Conservation (phyloP, 2,888 invertebrate species). For the Taenaris catops region DNA sequence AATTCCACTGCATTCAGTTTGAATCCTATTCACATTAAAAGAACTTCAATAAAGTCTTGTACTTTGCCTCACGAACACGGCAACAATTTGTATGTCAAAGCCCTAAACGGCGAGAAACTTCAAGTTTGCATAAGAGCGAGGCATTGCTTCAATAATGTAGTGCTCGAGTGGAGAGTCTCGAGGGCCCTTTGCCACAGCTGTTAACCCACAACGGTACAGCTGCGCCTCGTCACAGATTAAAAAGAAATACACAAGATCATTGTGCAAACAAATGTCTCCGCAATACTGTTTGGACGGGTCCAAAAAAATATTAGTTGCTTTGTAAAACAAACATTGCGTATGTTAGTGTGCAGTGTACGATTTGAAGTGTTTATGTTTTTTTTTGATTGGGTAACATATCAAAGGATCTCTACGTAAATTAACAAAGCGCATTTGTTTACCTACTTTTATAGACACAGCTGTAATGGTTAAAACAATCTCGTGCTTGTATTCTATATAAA, state of each 20-base stretch:
- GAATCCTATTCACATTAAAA: too few relatives aligned
- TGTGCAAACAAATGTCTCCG: constrained; percentile 54
- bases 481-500: too few relatives aligned
- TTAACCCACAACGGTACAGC: constrained; percentile 35
- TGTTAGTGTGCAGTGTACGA: constrained; percentile 31
- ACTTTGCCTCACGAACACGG: constrained; percentile 14
- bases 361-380: constrained; percentile 12
- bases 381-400: constrained; percentile 8
- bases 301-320: constrained; percentile 43
- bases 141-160: constrained; percentile 34
- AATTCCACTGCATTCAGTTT: constrained; percentile 12
- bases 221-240: constrained; percentile 49
- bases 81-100: constrained; percentile 33
- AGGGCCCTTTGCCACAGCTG: constrained; percentile 54
- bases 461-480: too few relatives aligned
- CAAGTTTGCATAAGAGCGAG: constrained; percentile 35
- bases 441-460: constrained; percentile 2
- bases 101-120: constrained; percentile 34
- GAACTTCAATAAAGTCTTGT: constrained; percentile 15
- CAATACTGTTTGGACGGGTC: constrained; percentile 41
- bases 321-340: constrained; percentile 44
- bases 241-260: constrained; percentile 45
- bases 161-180: constrained; percentile 40
- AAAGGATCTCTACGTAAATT: constrained; percentile 4
- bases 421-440: constrained; percentile 1